Evolutionary conservation across 2,888 invertebrate species (phyloP), one percentile per base, ranked within the genome.

Genomic region (Plemyria rubiginata): DNA sequence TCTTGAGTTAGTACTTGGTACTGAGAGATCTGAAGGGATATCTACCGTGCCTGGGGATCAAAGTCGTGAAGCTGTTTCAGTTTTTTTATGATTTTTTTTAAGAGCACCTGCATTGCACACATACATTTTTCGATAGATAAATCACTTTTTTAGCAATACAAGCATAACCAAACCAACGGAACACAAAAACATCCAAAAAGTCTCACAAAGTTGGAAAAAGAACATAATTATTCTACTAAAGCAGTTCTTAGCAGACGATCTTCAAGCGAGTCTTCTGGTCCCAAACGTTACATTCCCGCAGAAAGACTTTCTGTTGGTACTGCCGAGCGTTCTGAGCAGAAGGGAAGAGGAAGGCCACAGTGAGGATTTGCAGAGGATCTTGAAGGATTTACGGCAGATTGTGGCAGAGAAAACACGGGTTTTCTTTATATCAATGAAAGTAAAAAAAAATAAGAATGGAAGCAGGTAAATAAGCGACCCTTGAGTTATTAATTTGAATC

Each of bases 161-260:
- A 32, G 8, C 32, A 38, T 11, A 46, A 38, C 3, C 22, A n/a
- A 13, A n/a, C 40, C 38, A 13, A 9, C 6, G 0, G 4, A 13
- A 0, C 22, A 22, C 22, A 15, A 9, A 1, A 45, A 22, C 22
- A 49, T 43, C 15, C 15, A 12, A 13, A 9, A 52, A 13, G 7
- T 0, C 4, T 5, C 13, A 0, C 1, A 51, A 2, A 6, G 8
- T 2, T 58, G 58, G 58, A 38, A 45, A 2, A 13, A 13, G 13
- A 38, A 5, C 0, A 5, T 22, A 9, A 29, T 59, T 2, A 38
- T 11, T 12, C 13, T 49, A 11, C 16, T 62, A 2, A 54, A 29
- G 5, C 13, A 16, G 4, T 62, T 62, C 8, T 7, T 62, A 16
- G 9, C 28, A 5, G 62, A 62, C 2, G 36, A 54, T 12, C 0